These are phyloP conservation scores for Erpetoichthys calabaricus DNA, from an alignment of 2,797 vertebrate genomes.

Conservation along the genomic window DNA sequence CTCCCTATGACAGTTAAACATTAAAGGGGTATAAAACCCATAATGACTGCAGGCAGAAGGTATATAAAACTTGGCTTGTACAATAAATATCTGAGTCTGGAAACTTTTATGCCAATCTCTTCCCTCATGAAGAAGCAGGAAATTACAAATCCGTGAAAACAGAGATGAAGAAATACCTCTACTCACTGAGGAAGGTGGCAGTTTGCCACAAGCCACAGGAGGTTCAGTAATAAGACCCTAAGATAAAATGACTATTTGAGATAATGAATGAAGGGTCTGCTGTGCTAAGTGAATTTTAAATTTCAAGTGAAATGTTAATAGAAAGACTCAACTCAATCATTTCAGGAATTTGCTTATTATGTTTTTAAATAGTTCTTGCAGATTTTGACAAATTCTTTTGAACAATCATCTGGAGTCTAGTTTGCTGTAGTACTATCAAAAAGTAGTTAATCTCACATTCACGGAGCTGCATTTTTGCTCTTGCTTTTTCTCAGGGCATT, in stretches of 20 bases:
- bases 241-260: not conserved
- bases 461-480: too few relatives aligned
- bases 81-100: not conserved
- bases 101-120: not conserved
- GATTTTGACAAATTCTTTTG: too few relatives aligned
- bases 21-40: not conserved
- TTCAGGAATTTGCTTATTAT: too few relatives aligned
- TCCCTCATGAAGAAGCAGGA: not conserved
- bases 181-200: conserved; percentile 2
- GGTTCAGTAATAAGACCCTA: conserved; percentile 1
- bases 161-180: not conserved
- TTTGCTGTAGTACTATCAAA: too few relatives aligned
- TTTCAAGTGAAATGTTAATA: too few relatives aligned
- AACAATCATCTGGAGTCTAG: too few relatives aligned
- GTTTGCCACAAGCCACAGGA: conserved; percentile 1
- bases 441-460: too few relatives aligned
- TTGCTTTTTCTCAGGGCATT: not conserved
- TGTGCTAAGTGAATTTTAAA: not conserved
- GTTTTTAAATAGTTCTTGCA: too few relatives aligned
- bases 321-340: too few relatives aligned
- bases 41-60: not conserved
- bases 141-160: conserved; percentile 3
- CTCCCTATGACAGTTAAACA: not conserved
- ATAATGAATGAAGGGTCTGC: not conserved
- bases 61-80: not conserved